Base-by-base conservation (phyloP, 2,888 invertebrate species). In the Hipparchia sbordonii region DNA sequence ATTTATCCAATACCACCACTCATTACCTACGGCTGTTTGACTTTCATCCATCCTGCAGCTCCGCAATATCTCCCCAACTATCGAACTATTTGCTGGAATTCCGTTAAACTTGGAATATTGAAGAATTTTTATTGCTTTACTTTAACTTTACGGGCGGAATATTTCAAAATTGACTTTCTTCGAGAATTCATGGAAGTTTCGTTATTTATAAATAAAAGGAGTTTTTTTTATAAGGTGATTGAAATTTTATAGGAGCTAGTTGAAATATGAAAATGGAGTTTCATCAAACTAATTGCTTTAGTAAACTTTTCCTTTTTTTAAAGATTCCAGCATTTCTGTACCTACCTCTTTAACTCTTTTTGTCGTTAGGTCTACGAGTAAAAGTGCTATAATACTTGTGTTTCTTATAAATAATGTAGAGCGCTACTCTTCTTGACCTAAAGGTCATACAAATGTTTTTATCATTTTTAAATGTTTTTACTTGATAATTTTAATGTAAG, bases 81-180 rank as follows among this genome's bases (percentile, higher is more conserved):
- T 52, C 23, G 12, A 52, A 69, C 69, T 69, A 69, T 69, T 52
- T 33, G 23, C 61, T 5, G 52, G 69, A 69, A 61, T 61, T 60
- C 69, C 61, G 61, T 61, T 69, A 61, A 69, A 69, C 60, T 69
- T 61, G 69, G 68, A 68, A 69, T 69, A 61, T 69, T 69, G 69
- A 59, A 69, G 51, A 57, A 69, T 69, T 61, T 69, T 69, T 65
- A 69, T 69, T 69, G 69, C 69, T 68, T 59, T 61, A 51, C 51
- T 68, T 68, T 39, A 59, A 52, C 61, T 69, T 52, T 52, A 33
- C 12, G 52, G n/a, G 52, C 51, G 69, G 61, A 61, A 52, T 61
- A 69, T 69, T 69, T 61, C 61, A 12, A 69, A 61, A 69, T 69
- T 69, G 69, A 69, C 61, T 69, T 61, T 69, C 69, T 69, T 68